Evolutionary conservation across 2,113 vertebrate species (phyloP), one percentile per base, ranked within the genome.

Genomic region (Rhineura floridana): DNA sequence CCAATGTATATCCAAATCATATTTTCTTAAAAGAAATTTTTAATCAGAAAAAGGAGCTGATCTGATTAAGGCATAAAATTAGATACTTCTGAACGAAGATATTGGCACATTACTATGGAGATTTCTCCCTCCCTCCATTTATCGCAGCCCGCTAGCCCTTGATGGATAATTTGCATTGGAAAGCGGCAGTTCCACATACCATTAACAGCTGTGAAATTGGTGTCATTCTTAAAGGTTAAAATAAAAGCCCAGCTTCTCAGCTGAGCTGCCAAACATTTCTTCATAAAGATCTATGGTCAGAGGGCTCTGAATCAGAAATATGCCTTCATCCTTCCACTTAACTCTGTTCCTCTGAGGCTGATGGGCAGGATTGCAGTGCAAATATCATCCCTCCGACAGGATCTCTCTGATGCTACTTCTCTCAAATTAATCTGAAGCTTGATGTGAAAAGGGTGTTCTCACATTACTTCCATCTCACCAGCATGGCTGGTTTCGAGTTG

Each of bases 221-320:
- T 94, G 95, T 93, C 93, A 89, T 94, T 95, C 91, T 85, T 88
- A 87, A 91, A 91, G 94, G 94, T 95, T 94, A 94, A 95, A 94
- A 95, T 93, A 94, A 94, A 80, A 83, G 93, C 90, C 59, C 89
- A 50, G 93, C 92, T 81, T 84, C 90, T 81, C 78, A 83, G 90
- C 30, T 42, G 88, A 91, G 94, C 93, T 95, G 93, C 94, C 90
- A 72, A 88, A 91, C 86, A 86, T 94, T 95, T 91, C 95, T 94
- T 63, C 19, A 90, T 83, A 48, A 63, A 85, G 90, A 93, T 89
- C 93, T 83, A 63, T 12, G 77, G 92, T 85, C 88, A 52, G 89
- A 90, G 89, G 88, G 85, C 42, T 78, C n/a, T 81, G 91, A 92
- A 92, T 91, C 88, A 70, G 83, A 89, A 90, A 94, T 91, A 72